phyloP scores from a whole-genome alignment of 1,140 invertebrate species.

The Schmidtea mediterranea region DNA sequence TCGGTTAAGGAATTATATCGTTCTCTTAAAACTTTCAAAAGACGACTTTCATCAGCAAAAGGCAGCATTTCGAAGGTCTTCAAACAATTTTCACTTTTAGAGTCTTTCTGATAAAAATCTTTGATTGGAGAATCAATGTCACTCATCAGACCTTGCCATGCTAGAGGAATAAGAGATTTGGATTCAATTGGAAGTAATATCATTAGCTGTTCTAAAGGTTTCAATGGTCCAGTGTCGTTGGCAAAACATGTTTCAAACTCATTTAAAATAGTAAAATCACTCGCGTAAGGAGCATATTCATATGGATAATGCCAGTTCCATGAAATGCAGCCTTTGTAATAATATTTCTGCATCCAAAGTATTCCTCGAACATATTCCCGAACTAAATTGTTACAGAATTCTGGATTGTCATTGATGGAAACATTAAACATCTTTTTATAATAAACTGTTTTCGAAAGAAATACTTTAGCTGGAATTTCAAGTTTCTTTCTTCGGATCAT shows the following conservation, averaged over 20 bases:
- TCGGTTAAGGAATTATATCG: too few relatives aligned
- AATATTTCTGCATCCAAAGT: constrained; percentile 89
- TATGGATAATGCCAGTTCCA: too few relatives aligned
- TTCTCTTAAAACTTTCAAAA: too few relatives aligned
- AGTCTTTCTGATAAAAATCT: constrained; percentile 62
- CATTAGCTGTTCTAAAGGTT: constrained; percentile 73
- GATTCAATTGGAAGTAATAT: constrained; percentile 58
- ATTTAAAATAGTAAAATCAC: too few relatives aligned
- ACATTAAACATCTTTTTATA: constrained; percentile 73
- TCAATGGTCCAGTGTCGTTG: constrained; percentile 37
- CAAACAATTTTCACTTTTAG: constrained; percentile 50
- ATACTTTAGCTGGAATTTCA: constrained; percentile 21
- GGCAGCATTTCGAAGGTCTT: constrained; percentile 64
- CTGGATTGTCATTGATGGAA: constrained; percentile 25
- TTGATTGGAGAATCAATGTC: constrained; percentile 49
- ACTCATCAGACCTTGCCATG: constrained; percentile 39
- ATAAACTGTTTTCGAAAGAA: too few relatives aligned
- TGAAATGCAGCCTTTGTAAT: constrained; percentile 47
- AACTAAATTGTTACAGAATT: constrained; percentile 26
- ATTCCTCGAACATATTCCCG: constrained; percentile 74
- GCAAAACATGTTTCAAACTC: too few relatives aligned
- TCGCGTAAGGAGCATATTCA: too few relatives aligned
- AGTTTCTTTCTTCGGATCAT: constrained; percentile 20
- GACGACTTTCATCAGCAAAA: too few relatives aligned
- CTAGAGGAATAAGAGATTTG: constrained; percentile 40